Evolutionary conservation across 2,888 invertebrate species (phyloP).

Genomic region (Trissolcus japonicus): DNA sequence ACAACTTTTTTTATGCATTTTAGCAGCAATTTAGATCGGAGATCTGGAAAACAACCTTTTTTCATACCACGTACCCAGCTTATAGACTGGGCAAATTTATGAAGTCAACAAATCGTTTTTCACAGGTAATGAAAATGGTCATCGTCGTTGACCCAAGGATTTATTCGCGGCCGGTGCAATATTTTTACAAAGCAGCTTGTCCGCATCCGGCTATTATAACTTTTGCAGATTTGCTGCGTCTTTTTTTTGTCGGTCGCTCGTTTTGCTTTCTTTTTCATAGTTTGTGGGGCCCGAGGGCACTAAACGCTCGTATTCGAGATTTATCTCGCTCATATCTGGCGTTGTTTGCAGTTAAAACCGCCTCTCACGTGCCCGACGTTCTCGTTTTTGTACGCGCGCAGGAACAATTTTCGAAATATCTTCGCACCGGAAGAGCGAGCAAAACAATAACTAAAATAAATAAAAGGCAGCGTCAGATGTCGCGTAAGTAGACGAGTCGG

Average conservation of each 20-base stretch:
- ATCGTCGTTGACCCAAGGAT: slow-evolving; percentile 24
- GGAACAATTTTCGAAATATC: slow-evolving; percentile 58
- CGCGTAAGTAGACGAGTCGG: slow-evolving; percentile 47
- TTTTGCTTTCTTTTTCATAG: slow-evolving; percentile 32
- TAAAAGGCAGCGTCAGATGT: slow-evolving; percentile 54
- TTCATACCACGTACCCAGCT: too few relatives aligned
- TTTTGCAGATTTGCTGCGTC: slow-evolving; percentile 60
- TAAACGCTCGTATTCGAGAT: slow-evolving; percentile 71
- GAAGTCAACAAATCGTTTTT: slow-evolving; percentile 5
- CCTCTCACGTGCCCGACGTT: slow-evolving; percentile 60
- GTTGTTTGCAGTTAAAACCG: slow-evolving; percentile 60
- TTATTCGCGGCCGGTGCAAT: slow-evolving; percentile 52
- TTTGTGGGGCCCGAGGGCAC: slow-evolving; percentile 62
- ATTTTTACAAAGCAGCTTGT: slow-evolving; percentile 55
- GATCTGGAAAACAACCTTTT: too few relatives aligned
- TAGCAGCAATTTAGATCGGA: too few relatives aligned
- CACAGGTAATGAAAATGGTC: slow-evolving; percentile 36
- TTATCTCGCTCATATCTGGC: slow-evolving; percentile 73
- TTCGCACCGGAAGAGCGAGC: slow-evolving; percentile 32
- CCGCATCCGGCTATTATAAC: slow-evolving; percentile 60
- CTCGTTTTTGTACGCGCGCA: slow-evolving; percentile 39
- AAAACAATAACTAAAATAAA: slow-evolving; percentile 55
- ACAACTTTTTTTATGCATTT: too few relatives aligned
- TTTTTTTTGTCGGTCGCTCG: slow-evolving; percentile 15
- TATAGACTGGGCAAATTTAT: too few relatives aligned